Conservation (phyloP, 2,888 invertebrate species). For the Amphimallon solstitiale region DNA sequence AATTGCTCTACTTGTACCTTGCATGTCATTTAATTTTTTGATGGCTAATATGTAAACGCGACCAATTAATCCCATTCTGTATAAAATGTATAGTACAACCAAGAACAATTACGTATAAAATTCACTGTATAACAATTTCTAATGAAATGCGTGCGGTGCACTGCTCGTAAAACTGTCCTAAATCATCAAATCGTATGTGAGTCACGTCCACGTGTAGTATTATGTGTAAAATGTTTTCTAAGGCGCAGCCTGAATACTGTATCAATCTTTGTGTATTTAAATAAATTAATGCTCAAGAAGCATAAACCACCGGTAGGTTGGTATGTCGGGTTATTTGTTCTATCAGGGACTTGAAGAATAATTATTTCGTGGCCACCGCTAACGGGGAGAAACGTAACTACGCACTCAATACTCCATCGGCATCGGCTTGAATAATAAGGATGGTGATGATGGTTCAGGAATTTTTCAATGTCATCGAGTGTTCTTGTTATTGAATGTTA, state of each 20-base stretch:
- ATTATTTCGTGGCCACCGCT: not conserved
- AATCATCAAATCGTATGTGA: slow-evolving; percentile 13
- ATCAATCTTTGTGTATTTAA: slow-evolving; percentile 26
- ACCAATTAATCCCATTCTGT: no score
- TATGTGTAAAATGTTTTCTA: slow-evolving; percentile 31
- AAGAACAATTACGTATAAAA: no score
- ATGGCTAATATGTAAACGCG: no score
- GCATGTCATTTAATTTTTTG: no score
- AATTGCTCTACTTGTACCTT: no score
- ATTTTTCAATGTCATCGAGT: not conserved
- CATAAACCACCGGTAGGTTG: slow-evolving; percentile 2
- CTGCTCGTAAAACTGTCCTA: slow-evolving; percentile 1
- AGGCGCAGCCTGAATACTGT: slow-evolving; percentile 22
- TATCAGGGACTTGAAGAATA: not conserved
- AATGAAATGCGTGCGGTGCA: not conserved
- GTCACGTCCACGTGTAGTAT: slow-evolving; percentile 4
- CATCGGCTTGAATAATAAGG: not conserved
- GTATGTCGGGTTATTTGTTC: slow-evolving; percentile 1
- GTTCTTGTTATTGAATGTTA: not conserved
- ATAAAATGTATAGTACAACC: no score
- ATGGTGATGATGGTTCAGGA: not conserved
- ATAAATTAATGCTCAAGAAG: slow-evolving; percentile 27
- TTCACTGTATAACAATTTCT: no score
- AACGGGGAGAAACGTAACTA: not conserved
- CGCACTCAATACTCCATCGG: no score